These are phyloP conservation scores for Enteromius argenteus DNA, from an alignment of 2,797 vertebrate genomes.

Conservation along the genomic window DNA sequence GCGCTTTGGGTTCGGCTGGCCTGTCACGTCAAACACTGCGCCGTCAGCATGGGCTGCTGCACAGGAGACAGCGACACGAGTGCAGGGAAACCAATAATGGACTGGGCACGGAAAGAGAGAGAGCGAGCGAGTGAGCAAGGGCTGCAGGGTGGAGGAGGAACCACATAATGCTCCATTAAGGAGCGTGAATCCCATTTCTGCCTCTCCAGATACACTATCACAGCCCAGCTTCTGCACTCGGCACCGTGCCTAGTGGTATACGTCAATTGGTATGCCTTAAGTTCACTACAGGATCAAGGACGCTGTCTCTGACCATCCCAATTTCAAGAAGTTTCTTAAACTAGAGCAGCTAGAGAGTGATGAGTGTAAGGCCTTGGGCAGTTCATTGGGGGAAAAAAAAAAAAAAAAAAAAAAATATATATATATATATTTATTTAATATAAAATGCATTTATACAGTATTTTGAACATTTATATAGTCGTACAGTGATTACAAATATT, in stretches of 20 bases:
- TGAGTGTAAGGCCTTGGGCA: background rate
- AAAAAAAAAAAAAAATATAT: too few species aligned
- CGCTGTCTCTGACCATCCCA: constrained; percentile 68
- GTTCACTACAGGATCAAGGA: constrained; percentile 63
- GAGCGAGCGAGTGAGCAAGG: background rate
- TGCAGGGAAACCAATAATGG: constrained; percentile 69
- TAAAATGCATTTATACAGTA: background rate
- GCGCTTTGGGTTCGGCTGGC: constrained; percentile 7
- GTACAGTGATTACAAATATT: background rate
- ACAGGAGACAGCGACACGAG: constrained; percentile 66
- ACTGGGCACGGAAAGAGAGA: constrained; percentile 23
- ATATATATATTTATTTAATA: background rate
- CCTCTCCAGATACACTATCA: constrained; percentile 51
- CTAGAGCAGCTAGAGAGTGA: background rate
- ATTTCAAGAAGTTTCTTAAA: constrained; percentile 60
- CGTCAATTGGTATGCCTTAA: constrained; percentile 56
- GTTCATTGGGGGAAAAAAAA: background rate
- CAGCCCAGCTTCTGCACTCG: constrained; percentile 63
- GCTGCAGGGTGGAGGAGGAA: constrained; percentile 26
- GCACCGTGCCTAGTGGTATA: constrained; percentile 65
- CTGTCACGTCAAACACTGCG: constrained; percentile 31
- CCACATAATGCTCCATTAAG: constrained; percentile 78
- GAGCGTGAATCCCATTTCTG: constrained; percentile 68
- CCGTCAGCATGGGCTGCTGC: background rate
- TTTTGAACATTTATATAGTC: background rate